Base-by-base conservation (phyloP, 1,140 invertebrate genomes). In the Ostrea denselamellosa region DNA sequence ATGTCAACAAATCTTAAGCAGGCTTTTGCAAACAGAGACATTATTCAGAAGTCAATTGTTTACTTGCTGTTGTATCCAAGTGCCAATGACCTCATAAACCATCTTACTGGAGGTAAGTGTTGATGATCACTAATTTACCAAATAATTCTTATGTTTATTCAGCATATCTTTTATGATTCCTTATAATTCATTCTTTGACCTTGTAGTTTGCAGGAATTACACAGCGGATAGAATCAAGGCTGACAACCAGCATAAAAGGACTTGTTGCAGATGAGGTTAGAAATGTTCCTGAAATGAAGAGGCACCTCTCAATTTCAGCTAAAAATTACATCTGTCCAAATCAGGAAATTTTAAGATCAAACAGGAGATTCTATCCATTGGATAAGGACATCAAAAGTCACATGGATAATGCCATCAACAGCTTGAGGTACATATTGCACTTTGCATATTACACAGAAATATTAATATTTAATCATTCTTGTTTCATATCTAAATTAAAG, bases 131-230 rank as follows among this genome's bases (percentile, higher is more conserved):
- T 58, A 9, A 58, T 19, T 19, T 17, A 19, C 14, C 14, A 17
- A 17, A 8, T 58, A 58, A 19, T 12, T 58, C 14, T 19, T 58
- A 17, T 58, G 56, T 58, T 17, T 58, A 2, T 53, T 53, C 53
- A 5, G 10, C 5, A 10, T 58, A 17, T 58, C 56, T 58, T 58
- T 58, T 58, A 17, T 0, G 19, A 58, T 58, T 58, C 14, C 19
- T 58, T 12, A 9, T 17, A 58, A 58, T 17, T 4, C 14, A 58
- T 17, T 1, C 19, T 9, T 58, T 51, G 2, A n/a, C 25, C 19
- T 84, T 84, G 12, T 54, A 84, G 83, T 54, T 84, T 54, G 83
- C 83, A 22, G 83, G 83, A 28, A 53, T 84, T 25, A 54, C 51
- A 53, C 83, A 84, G 14, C 83, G 51, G 3, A 22, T 84, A 54